Percentiles rank a stretch among this genome's conserved stretches.
Evolutionary conservation across 2,797 vertebrate species (phyloP).

Genomic region (Diceros bicornis): DNA sequence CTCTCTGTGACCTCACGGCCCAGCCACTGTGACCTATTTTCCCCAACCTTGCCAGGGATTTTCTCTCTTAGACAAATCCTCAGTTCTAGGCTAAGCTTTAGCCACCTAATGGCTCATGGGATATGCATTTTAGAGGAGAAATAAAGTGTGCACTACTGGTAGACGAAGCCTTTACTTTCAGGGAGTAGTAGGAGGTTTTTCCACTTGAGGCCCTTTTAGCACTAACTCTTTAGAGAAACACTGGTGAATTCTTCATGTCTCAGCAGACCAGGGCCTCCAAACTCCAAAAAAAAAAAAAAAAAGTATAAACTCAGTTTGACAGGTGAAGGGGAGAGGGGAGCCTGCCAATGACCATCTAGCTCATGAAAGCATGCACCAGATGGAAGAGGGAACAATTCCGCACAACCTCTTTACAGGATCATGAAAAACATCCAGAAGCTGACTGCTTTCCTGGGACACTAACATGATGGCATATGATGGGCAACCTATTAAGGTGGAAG

Average conservation of each 20-base stretch:
- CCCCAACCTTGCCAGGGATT: conserved; percentile 1
- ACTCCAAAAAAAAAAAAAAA: not conserved
- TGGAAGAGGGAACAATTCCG: not conserved
- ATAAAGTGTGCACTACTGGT: conserved; percentile 37
- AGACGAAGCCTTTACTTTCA: conserved; percentile 40
- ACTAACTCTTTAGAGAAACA: conserved; percentile 46
- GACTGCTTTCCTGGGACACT: not conserved
- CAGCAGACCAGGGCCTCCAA: not conserved
- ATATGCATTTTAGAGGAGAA: conserved; percentile 47
- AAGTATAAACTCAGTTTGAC: conserved; percentile 28
- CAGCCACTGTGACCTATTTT: conserved; percentile 81
- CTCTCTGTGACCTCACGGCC: conserved; percentile 85
- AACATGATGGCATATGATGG: not conserved
- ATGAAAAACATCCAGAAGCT: not conserved
- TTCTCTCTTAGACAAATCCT: conserved; percentile 23
- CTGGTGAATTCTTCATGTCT: conserved; percentile 18
- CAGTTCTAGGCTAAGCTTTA: conserved; percentile 44
- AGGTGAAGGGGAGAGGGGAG: not conserved
- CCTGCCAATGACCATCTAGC: not conserved
- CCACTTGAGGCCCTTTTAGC: conserved; percentile 27
- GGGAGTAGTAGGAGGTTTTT: not conserved
- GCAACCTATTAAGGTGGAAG: not conserved
- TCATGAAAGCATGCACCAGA: not conserved
- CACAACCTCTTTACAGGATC: not conserved
- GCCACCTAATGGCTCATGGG: conserved; percentile 6